Base-by-base conservation (phyloP, 2,888 invertebrate species). In the Sclerodermus sp. region DNA sequence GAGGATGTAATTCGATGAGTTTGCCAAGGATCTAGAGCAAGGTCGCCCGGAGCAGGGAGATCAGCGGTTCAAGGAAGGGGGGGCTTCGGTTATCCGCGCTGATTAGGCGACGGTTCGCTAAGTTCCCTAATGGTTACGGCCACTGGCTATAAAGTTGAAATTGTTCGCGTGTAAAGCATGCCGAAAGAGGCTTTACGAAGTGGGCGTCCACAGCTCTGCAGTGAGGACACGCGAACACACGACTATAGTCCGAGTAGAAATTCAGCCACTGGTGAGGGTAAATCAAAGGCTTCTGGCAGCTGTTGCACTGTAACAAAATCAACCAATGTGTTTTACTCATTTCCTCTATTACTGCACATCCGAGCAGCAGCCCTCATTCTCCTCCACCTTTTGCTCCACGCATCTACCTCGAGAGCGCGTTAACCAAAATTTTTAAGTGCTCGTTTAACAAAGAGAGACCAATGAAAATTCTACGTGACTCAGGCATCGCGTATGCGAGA, bases 221-320 rank as follows among this genome's bases (percentile, higher is more conserved):
- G 79, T 91, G 91, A 32, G 93, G 93, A 80, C 97, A 97, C 65
- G 90, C 87, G 74, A 93, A 87, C 70, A 90, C 87, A 77, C 92
- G 93, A 76, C 93, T 93, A 83, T 96, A 96, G 82, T 96, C 95
- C 70, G 94, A 95, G 84, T 91, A 97, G 85, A 87, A 92, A 81
- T 91, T 91, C 66, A 95, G 82, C 73, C 89, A 87, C 79, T 91
- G 91, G 73, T 89, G 89, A 12, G 93, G 91, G 79, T 91, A 89
- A 67, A 95, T 86, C 56, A 96, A 86, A 39, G 91, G 87, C 80
- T 91, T 90, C 81, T 86, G 89, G 83, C 97, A 97, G 76, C 87
- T 87, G 84, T 93, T 95, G 84, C 97, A 97, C 89, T 94, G 87
- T 45, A 81, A 81, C 60, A 67, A 61, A 71, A 66, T 23, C 23